Evolutionary conservation across 35 echinoderm and acorn worm species (phyloP), one percentile per base, ranked within the genome.

Genomic region (Apostichopus parvimensis): DNA sequence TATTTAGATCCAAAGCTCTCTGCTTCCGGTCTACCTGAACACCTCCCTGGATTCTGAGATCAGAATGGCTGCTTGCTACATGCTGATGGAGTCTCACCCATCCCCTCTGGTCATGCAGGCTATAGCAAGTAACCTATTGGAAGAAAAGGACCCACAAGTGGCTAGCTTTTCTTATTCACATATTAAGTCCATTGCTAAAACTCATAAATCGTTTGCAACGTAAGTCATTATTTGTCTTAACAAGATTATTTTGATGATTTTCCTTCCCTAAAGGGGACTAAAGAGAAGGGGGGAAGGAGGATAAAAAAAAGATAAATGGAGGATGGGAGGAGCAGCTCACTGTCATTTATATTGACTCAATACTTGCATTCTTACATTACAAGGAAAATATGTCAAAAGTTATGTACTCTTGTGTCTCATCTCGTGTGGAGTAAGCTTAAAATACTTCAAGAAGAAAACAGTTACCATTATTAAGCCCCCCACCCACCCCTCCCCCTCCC

Each of bases 11-110:
- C 86, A 26, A 34, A 56, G 71, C 2, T 10, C 66, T 15, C 62
- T 88, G 1, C 86, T 88, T 2, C 86, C 86, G 1, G 62, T 88
- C 14, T 88, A 88, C 86, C 26, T 88, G 7, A 73, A 88, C 24
- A 88, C 58, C 4, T 71, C 86, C 6, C 22, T 88, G 4, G 60
- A 88, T 61, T 52, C 86, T 64, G 86, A 88, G 86, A 17, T 73
- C 13, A 20, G 86, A 4, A 88, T 88, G 86, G 86, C 86, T 88
- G 86, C 86, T 15, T 70, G 86, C 45, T 86, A 86, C 45, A 86
- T 86, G 53, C 54, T 86, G 45, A 86, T 87, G 84, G 84, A 87
- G 5, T 60, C 14, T 5, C 53, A 57, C 18, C 84, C 84, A 6
- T 11, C 84, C 6, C 14, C 84, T 26, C 20, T 26, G 23, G 57